A percentile compares a stretch with the other conserved stretches of the same genome.
Conservation (phyloP, 1,140 invertebrate species). For the Calephelis nemesis region DNA sequence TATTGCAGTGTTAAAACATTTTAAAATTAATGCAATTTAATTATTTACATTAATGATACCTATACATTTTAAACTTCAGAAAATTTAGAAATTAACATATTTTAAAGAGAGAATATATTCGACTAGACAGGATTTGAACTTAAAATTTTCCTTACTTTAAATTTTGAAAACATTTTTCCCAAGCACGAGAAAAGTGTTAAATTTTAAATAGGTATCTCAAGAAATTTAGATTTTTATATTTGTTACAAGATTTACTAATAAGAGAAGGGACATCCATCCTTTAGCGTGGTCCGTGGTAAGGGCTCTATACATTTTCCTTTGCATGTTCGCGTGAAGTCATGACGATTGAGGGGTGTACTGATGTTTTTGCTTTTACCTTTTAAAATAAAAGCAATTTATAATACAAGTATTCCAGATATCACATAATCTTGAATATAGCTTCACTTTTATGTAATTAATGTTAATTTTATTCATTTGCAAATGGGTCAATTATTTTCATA, state of each 20-base stretch:
- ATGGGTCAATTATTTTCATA: conserved; percentile 11
- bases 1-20: too few species aligned
- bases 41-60: too few species aligned
- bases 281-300: too few species aligned
- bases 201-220: not conserved
- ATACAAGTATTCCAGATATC: conserved; percentile 10
- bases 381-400: conserved; percentile 13
- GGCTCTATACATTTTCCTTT: not conserved
- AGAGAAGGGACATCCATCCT: too few species aligned
- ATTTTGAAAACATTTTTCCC: too few species aligned
- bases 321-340: conserved; percentile 12
- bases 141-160: too few species aligned
- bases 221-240: not conserved
- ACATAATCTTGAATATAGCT: conserved; percentile 11
- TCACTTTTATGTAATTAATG: conserved; percentile 11
- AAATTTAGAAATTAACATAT: too few species aligned
- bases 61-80: too few species aligned
- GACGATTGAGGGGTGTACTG: not conserved
- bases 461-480: conserved; percentile 11
- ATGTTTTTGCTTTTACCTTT: conserved; percentile 6
- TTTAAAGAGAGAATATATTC: too few species aligned
- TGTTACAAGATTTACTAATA: not conserved
- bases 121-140: too few species aligned
- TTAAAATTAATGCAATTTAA: too few species aligned
- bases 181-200: too few species aligned